phyloP scores from a whole-genome alignment of 2,888 invertebrate genomes.

The Tiliacea citrago region DNA sequence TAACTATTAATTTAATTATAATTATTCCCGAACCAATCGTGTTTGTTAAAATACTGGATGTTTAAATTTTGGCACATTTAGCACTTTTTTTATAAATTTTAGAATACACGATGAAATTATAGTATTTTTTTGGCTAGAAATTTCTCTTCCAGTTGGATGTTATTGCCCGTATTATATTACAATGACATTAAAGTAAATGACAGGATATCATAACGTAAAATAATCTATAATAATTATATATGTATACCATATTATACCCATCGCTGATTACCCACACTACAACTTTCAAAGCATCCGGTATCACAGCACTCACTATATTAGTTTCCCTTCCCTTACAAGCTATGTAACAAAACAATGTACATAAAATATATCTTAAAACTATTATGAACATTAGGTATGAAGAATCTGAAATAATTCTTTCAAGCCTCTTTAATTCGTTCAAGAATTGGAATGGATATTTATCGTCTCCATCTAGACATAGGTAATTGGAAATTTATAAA shows the following conservation, averaged over 20 bases:
- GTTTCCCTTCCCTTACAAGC: slow-evolving; percentile 79
- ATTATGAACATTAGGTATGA: slow-evolving; percentile 72
- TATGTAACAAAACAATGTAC: slow-evolving; percentile 78
- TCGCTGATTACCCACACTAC: slow-evolving; percentile 72
- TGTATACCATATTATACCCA: slow-evolving; percentile 65
- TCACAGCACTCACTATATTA: slow-evolving; percentile 86
- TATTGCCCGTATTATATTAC: slow-evolving; percentile 41
- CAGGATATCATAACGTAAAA: slow-evolving; percentile 54
- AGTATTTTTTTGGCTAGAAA: slow-evolving; percentile 23
- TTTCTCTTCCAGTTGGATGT: slow-evolving; percentile 26
- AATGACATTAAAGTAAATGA: slow-evolving; percentile 53
- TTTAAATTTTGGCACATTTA: slow-evolving; percentile 73
- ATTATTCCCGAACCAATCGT: slow-evolving; percentile 56
- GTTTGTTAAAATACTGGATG: slow-evolving; percentile 46
- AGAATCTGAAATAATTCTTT: slow-evolving; percentile 63
- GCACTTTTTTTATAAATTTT: slow-evolving; percentile 52
- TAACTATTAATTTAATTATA: slow-evolving; percentile 76
- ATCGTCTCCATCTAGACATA: slow-evolving; percentile 64
- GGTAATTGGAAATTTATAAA: slow-evolving; percentile 41
- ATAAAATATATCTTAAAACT: slow-evolving; percentile 77
- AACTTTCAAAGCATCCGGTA: slow-evolving; percentile 81
- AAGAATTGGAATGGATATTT: slow-evolving; percentile 52
- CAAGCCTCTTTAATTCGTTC: slow-evolving; percentile 66
- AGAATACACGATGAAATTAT: slow-evolving; percentile 35
- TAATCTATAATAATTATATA: slow-evolving; percentile 58